A percentile compares a stretch with the other conserved stretches of the same genome.
These are phyloP conservation scores for Bemisia tabaci DNA, from an alignment of 1,140 invertebrate species.

Conservation along the genomic window DNA sequence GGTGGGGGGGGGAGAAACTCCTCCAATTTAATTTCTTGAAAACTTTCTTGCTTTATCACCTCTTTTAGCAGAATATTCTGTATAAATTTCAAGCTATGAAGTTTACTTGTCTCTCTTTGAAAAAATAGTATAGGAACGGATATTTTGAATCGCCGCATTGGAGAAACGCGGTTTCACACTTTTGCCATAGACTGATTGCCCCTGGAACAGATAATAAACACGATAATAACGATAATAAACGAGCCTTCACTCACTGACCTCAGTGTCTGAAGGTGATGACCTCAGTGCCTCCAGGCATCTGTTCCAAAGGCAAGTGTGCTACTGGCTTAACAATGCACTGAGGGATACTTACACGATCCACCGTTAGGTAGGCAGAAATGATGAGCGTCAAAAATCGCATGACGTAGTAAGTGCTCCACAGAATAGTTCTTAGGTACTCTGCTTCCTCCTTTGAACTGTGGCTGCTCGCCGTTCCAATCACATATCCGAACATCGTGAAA, in stretches of 20 bases:
- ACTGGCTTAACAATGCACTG: neutral
- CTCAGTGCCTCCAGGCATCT: neutral
- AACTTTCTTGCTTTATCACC: too few species aligned
- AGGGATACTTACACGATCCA: slow-evolving; percentile 15
- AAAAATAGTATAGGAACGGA: too few species aligned
- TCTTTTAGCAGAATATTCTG: too few species aligned
- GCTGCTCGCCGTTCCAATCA: slow-evolving; percentile 10
- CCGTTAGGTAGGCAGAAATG: slow-evolving; percentile 13
- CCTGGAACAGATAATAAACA: neutral
- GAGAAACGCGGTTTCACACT: too few species aligned
- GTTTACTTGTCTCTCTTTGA: too few species aligned
- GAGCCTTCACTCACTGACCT: neutral
- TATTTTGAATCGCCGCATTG: too few species aligned
- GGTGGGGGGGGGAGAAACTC: too few species aligned
- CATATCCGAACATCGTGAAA: slow-evolving; percentile 20
- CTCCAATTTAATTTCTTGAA: too few species aligned
- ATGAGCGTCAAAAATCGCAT: slow-evolving; percentile 16
- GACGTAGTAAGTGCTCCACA: slow-evolving; percentile 18
- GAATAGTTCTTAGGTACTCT: slow-evolving; percentile 13
- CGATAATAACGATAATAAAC: neutral
- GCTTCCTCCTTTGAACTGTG: slow-evolving; percentile 9
- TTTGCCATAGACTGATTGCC: neutral
- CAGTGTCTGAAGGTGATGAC: neutral
- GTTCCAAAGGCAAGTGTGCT: slow-evolving; percentile 2
- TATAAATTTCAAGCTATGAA: too few species aligned